These are phyloP conservation scores for Acrocephalus kingi DNA, from an alignment of 2,113 vertebrate genomes.

Conservation along the genomic window DNA sequence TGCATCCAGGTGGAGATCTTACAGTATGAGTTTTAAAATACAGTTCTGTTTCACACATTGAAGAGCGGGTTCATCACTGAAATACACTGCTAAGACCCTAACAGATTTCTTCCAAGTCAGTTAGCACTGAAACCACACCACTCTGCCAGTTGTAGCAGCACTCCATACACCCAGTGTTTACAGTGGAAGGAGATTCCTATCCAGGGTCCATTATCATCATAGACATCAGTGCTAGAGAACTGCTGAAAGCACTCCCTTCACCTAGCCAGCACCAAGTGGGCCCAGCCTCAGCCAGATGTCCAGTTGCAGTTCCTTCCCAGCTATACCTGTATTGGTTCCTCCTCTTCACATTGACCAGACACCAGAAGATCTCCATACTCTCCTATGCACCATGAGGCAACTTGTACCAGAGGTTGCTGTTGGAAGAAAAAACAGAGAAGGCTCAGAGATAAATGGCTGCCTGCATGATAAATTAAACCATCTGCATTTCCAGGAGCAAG, in stretches of 20 bases:
- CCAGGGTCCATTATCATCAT: neutral
- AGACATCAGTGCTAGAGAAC: neutral
- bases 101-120: neutral
- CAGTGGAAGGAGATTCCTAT: neutral
- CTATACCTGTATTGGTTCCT: constrained; percentile 95
- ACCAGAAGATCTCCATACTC: constrained; percentile 97
- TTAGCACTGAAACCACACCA: neutral
- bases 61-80: neutral
- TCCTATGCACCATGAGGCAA: constrained; percentile 98
- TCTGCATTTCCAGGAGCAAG: neutral
- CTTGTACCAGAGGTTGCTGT: constrained; percentile 96
- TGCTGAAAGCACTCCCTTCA: neutral
- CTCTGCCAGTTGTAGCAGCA: neutral
- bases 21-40: neutral
- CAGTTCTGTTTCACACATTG: neutral
- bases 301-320: neutral
- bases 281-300: neutral
- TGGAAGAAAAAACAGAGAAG: constrained; percentile 1
- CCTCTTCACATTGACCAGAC: constrained; percentile 97
- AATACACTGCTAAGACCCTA: neutral
- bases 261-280: neutral
- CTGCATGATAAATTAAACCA: neutral
- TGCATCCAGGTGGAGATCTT: neutral
- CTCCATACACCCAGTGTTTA: neutral
- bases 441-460: neutral